Conservation (phyloP, 2,113 vertebrate genomes). For the Heterocephalus glaber region DNA sequence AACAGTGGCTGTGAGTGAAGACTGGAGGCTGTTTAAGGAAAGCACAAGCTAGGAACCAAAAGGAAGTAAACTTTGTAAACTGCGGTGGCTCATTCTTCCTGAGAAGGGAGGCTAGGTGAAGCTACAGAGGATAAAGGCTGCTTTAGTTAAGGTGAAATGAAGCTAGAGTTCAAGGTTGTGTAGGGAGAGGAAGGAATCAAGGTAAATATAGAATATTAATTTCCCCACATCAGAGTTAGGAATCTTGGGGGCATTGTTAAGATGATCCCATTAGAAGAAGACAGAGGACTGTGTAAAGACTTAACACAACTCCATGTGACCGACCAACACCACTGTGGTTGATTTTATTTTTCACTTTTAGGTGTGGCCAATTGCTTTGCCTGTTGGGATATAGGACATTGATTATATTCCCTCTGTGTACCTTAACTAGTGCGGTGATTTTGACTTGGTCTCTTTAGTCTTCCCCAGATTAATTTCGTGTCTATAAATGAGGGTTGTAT, state of each 20-base stretch:
- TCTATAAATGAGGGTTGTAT: neutral
- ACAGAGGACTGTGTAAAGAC: neutral
- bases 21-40: neutral
- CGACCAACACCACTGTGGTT: neutral
- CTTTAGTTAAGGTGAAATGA: neutral
- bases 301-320: neutral
- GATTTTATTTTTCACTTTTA: neutral
- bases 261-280: neutral
- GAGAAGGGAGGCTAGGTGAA: neutral
- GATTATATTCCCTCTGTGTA: neutral
- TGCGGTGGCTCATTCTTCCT: neutral
- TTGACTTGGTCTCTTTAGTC: neutral
- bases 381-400: neutral
- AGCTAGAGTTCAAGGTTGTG: slow-evolving; percentile 30
- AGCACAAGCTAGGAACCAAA: neutral
- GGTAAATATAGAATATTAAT: neutral
- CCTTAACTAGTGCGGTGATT: neutral
- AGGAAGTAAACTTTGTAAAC: neutral
- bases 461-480: slow-evolving; percentile 29
- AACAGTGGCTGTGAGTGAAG: neutral
- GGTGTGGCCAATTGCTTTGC: neutral
- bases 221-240: slow-evolving; percentile 3
- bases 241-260: neutral
- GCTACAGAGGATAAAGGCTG: neutral
- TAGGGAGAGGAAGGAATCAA: neutral